A percentile compares a stretch with the other conserved stretches of the same genome.
phyloP scores from a whole-genome alignment of 2,888 invertebrate species.

The Caenorhabditis angaria region DNA sequence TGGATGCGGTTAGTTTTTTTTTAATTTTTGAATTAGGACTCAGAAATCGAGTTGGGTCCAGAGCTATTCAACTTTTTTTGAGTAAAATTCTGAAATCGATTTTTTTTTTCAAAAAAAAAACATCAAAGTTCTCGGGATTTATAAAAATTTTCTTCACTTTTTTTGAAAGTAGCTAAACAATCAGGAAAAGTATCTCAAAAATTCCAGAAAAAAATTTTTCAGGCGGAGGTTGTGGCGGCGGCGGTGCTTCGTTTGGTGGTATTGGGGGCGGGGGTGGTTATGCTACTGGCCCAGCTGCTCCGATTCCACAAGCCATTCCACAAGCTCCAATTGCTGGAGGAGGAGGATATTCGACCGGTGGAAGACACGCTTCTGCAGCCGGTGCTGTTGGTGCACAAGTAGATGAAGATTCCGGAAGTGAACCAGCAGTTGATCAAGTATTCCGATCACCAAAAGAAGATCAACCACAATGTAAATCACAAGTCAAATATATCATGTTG shows the following conservation, averaged over 20 bases:
- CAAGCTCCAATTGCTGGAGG: not conserved
- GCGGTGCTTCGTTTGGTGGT: slow-evolving; percentile 11
- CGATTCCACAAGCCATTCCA: not conserved
- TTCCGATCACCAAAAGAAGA: slow-evolving; percentile 40
- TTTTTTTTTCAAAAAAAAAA: too few species aligned
- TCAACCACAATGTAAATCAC: slow-evolving; percentile 11
- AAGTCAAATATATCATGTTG: slow-evolving; percentile 48
- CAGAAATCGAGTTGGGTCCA: too few species aligned
- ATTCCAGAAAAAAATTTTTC: not conserved
- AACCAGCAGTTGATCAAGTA: slow-evolving; percentile 33
- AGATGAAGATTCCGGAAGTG: slow-evolving; percentile 29
- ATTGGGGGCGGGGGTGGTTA: too few species aligned
- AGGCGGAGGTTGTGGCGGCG: slow-evolving; percentile 22
- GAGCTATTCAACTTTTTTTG: too few species aligned
- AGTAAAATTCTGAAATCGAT: too few species aligned
- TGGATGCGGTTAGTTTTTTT: slow-evolving; percentile 12
- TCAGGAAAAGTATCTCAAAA: not conserved
- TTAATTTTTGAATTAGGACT: too few species aligned
- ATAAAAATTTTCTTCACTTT: not conserved
- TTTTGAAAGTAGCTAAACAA: too few species aligned
- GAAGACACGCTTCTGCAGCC: slow-evolving; percentile 23
- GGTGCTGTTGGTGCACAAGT: slow-evolving; percentile 41
- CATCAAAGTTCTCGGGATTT: too few species aligned
- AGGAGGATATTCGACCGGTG: slow-evolving; percentile 5
- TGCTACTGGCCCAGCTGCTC: slow-evolving; percentile 2